phyloP scores from a whole-genome alignment of 2,113 vertebrate genomes.

The Bos indicus region DNA sequence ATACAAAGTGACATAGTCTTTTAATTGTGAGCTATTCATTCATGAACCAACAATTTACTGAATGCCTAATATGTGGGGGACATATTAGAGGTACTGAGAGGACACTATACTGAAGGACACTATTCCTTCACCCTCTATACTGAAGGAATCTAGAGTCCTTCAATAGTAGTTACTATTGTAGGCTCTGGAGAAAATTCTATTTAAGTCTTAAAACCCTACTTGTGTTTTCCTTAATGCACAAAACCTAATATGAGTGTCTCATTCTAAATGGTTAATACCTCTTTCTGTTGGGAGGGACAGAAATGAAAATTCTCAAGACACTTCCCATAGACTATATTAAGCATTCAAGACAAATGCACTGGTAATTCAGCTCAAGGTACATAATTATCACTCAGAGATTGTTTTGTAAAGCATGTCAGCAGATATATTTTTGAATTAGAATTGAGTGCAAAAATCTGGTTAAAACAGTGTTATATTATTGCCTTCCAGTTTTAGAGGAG shows the following conservation, averaged over 20 bases:
- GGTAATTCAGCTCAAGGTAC: not conserved
- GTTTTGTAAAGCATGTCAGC: constrained; percentile 6
- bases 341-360: not conserved
- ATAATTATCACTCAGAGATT: constrained; percentile 16
- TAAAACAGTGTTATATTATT: constrained; percentile 60
- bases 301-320: constrained; percentile 38
- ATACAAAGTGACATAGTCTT: not conserved
- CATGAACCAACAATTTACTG: not conserved
- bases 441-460: constrained; percentile 62
- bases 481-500: constrained; percentile 53
- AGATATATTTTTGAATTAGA: constrained; percentile 30
- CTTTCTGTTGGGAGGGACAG: not conserved
- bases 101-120: not conserved
- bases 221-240: not conserved
- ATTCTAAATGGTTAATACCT: constrained; percentile 23
- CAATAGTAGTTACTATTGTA: not conserved
- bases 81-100: not conserved
- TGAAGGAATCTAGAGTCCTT: not conserved
- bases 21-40: not conserved
- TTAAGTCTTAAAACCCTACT: not conserved
- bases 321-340: constrained; percentile 15
- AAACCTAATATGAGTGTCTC: not conserved
- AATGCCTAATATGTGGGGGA: not conserved
- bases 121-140: not conserved
- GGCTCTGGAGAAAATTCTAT: not conserved